phyloP scores from a whole-genome alignment of 1,140 invertebrate genomes.

The Halesus radiatus region DNA sequence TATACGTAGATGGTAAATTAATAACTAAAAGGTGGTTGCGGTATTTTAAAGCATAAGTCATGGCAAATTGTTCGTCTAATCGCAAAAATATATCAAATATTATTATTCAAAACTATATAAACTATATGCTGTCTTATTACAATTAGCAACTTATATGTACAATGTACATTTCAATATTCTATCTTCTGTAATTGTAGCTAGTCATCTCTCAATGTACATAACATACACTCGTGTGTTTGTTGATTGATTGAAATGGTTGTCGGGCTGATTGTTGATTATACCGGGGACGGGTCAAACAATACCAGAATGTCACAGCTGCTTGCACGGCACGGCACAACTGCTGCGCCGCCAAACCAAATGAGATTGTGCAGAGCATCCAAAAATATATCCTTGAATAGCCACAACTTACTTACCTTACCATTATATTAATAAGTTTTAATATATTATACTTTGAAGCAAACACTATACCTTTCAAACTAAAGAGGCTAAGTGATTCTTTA shows the following conservation, averaged over 20 bases:
- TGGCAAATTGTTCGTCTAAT: conserved; percentile 31
- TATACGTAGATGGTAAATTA: conserved; percentile 31
- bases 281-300: too few relatives aligned
- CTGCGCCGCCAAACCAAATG: neutral
- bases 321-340: too few relatives aligned
- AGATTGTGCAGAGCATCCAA: conserved; percentile 53
- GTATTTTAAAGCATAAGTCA: conserved; percentile 37
- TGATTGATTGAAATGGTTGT: too few relatives aligned
- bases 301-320: too few relatives aligned
- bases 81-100: conserved; percentile 13
- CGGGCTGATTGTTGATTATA: too few relatives aligned
- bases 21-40: conserved; percentile 28
- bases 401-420: conserved; percentile 56
- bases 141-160: conserved; percentile 14
- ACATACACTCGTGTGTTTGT: too few relatives aligned
- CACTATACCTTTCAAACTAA: conserved; percentile 52
- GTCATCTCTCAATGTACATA: too few relatives aligned
- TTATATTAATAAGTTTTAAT: conserved; percentile 54
- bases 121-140: conserved; percentile 25
- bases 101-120: conserved; percentile 15
- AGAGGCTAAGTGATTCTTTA: conserved; percentile 54
- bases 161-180: conserved; percentile 3
- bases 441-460: conserved; percentile 54
- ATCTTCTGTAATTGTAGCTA: too few relatives aligned
- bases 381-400: conserved; percentile 57